Conservation (phyloP, 1,140 invertebrate species). For the Camponotus vicinus region DNA sequence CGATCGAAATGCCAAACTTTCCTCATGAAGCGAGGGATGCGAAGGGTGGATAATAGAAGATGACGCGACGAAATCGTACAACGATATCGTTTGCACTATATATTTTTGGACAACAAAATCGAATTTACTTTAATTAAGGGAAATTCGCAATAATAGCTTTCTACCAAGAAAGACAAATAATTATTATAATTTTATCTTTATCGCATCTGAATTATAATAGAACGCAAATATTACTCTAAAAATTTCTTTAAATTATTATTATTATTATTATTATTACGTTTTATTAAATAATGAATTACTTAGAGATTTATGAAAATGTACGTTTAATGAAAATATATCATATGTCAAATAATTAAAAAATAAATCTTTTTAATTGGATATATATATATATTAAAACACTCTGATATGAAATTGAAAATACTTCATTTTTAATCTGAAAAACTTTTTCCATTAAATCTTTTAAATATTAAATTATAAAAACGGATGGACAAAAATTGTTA, state of each 20-base stretch:
- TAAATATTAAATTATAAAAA: conserved; percentile 28
- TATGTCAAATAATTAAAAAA: neutral
- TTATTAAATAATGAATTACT: neutral
- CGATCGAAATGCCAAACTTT: conserved; percentile 41
- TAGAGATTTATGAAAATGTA: neutral
- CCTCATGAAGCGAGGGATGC: too few relatives aligned
- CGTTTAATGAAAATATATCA: neutral
- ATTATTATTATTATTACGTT: neutral
- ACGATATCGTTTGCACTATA: neutral
- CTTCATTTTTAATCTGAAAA: neutral
- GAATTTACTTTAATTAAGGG: conserved; percentile 65
- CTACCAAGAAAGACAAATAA: conserved; percentile 17
- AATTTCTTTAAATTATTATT: conserved; percentile 6
- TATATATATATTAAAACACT: neutral
- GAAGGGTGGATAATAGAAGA: neutral
- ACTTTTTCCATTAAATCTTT: neutral
- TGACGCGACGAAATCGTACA: conserved; percentile 20
- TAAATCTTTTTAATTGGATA: too few relatives aligned
- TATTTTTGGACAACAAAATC: conserved; percentile 38
- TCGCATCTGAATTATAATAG: neutral
- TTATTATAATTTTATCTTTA: conserved; percentile 37
- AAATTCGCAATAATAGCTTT: conserved; percentile 32
- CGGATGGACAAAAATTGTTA: neutral
- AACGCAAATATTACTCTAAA: conserved; percentile 12
- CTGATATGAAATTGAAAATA: neutral